Evolutionary conservation across 2,888 invertebrate species (phyloP), one percentile per base, ranked within the genome.

Genomic region (Rhingia campestris): DNA sequence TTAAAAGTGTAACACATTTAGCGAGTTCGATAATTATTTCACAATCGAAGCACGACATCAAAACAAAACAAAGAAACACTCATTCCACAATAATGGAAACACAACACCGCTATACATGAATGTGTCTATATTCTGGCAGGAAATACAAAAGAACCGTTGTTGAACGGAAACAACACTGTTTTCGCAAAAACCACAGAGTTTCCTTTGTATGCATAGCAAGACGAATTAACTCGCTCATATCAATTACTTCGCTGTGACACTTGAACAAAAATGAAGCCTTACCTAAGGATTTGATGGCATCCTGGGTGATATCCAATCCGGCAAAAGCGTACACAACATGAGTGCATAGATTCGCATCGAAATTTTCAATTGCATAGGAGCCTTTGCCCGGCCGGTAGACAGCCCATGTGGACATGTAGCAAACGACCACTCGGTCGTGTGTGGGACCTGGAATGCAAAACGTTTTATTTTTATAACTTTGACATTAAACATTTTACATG

Each of bases 241-340:
- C 69, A 63, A 63, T 70, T 77, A 64, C 77, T 12, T 54, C 6
- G 12, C 30, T 9, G n/a, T 33, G 12, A 14, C 12, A 35, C 10
- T 45, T 35, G 9, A 33, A 33, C n/a, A 39, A n/a, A 49, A 32
- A 37, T 0, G 81, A 81, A 84, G 82, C 84, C 92, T 90, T 91
- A 95, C 95, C 95, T 72, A 97, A 92, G 75, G 95, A 94, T 87
- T 93, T 94, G 63, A 97, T 96, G 47, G 93, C 92, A 88, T 94
- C 93, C 6, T 94, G 93, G 1, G 92, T 92, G 9, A 93, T 92
- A 87, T 97, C 94, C 33, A 97, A 91, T 0, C 97, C 97, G 10
- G 96, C 95, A 90, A 97, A 97, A 4, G 96, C 94, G 89, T 97
- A 97, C 7, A 97, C 94, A 6, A 96, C 92, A 88, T 97, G 96